These are phyloP conservation scores for Cotesia chilonis DNA, from an alignment of 1,140 invertebrate species.

Conservation along the genomic window DNA sequence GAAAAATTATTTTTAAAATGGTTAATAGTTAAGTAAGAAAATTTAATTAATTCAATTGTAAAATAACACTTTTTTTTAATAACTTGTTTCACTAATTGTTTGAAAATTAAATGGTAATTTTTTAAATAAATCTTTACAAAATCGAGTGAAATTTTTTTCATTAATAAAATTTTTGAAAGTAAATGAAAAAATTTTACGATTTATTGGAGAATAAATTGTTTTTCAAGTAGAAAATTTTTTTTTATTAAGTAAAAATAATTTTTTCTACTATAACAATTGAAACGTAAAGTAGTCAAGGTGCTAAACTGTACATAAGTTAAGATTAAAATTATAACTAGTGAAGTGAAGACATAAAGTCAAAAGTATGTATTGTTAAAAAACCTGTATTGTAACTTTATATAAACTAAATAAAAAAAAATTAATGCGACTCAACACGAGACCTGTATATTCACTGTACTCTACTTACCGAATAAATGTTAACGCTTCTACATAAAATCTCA, in stretches of 20 bases:
- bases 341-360: slow-evolving; percentile 12
- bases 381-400: slow-evolving; percentile 27
- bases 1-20: too few relatives aligned
- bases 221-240: not conserved
- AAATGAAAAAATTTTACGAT: too few relatives aligned
- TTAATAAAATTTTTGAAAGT: too few relatives aligned
- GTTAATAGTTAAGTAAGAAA: too few relatives aligned
- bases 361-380: slow-evolving; percentile 15
- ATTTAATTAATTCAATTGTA: too few relatives aligned
- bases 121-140: too few relatives aligned
- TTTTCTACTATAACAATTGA: not conserved
- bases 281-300: slow-evolving; percentile 1
- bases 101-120: too few relatives aligned
- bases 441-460: slow-evolving; percentile 36
- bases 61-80: too few relatives aligned
- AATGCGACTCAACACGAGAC: slow-evolving; percentile 33
- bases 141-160: too few relatives aligned
- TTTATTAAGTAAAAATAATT: not conserved
- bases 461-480: slow-evolving; percentile 48
- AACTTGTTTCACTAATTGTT: too few relatives aligned
- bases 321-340: slow-evolving; percentile 14
- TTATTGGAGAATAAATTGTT: too few relatives aligned
- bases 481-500: slow-evolving; percentile 42
- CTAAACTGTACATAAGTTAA: slow-evolving; percentile 27
- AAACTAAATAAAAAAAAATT: slow-evolving; percentile 17